Conservation (phyloP, 2,797 vertebrate species). For the Aeoliscus strigatus region DNA sequence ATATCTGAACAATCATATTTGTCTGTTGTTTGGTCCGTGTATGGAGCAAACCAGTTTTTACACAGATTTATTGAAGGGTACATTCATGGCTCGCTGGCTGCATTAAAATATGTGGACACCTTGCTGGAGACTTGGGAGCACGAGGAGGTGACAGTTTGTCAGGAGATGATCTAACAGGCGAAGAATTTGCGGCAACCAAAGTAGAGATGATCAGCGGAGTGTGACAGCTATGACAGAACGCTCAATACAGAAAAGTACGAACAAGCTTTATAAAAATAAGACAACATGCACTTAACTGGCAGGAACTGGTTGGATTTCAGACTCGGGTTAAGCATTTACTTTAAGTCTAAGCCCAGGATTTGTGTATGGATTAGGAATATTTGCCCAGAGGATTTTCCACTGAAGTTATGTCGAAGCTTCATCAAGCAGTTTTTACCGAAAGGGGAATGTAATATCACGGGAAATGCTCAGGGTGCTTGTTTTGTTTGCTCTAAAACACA, state of each 20-base stretch:
- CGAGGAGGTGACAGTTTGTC: constrained; percentile 22
- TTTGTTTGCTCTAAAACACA: constrained; percentile 15
- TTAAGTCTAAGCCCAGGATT: constrained; percentile 60
- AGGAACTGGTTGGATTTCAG: constrained; percentile 41
- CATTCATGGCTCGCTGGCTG: no score
- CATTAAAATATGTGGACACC: constrained; percentile 8
- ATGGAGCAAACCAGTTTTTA: no score
- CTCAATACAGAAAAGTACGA: constrained; percentile 12
- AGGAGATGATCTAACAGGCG: constrained; percentile 20
- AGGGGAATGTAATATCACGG: constrained; percentile 33
- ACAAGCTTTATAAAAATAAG: constrained; percentile 21
- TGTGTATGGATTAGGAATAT: constrained; percentile 62
- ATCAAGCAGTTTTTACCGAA: constrained; percentile 45
- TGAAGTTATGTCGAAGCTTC: constrained; percentile 45
- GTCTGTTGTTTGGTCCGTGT: no score
- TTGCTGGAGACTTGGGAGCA: constrained; percentile 3
- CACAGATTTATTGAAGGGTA: no score
- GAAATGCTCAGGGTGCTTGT: constrained; percentile 31
- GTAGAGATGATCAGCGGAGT: constrained; percentile 12
- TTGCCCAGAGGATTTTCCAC: constrained; percentile 54
- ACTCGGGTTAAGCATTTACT: constrained; percentile 51
- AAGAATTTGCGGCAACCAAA: constrained; percentile 27
- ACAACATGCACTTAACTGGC: constrained; percentile 26
- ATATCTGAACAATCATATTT: no score
- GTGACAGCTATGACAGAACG: constrained; percentile 14